These are phyloP conservation scores for Passer montanus DNA, from an alignment of 2,113 vertebrate genomes.

Conservation along the genomic window DNA sequence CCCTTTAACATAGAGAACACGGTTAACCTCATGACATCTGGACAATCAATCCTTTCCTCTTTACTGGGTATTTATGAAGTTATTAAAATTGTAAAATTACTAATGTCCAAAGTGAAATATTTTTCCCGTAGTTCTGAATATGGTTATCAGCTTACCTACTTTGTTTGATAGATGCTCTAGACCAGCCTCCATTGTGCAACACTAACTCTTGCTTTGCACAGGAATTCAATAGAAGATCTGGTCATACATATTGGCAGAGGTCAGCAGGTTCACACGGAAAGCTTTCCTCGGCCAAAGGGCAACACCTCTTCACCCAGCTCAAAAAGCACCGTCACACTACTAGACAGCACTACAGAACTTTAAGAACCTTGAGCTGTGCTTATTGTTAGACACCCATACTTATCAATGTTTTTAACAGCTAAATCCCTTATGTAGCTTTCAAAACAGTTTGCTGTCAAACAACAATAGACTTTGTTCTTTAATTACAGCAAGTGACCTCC, in stretches of 20 bases:
- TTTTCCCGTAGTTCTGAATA: slow-evolving; percentile 11
- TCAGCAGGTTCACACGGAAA: slow-evolving; percentile 55
- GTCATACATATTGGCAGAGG: slow-evolving; percentile 29
- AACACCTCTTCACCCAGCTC: slow-evolving; percentile 61
- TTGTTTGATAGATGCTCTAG: neutral
- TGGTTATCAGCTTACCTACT: neutral
- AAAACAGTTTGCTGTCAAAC: slow-evolving; percentile 77
- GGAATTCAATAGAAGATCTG: slow-evolving; percentile 17
- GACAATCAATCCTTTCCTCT: slow-evolving; percentile 59
- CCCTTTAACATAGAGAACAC: slow-evolving; percentile 60
- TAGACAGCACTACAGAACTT: slow-evolving; percentile 60
- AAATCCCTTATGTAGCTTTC: slow-evolving; percentile 80
- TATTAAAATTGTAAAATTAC: slow-evolving; percentile 72
- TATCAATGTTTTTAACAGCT: slow-evolving; percentile 76
- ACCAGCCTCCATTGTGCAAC: neutral
- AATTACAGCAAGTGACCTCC: slow-evolving; percentile 79
- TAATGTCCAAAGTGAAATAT: neutral
- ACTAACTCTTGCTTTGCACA: neutral
- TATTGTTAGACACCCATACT: slow-evolving; percentile 69
- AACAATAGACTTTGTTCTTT: slow-evolving; percentile 82
- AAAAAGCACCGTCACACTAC: slow-evolving; percentile 57
- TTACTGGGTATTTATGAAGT: slow-evolving; percentile 69
- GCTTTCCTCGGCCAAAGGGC: slow-evolving; percentile 53
- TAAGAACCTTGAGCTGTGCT: slow-evolving; percentile 64
- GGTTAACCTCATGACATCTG: slow-evolving; percentile 72